Evolutionary conservation across 2,797 vertebrate species (phyloP).

Genomic region (Gadopsis marmoratus): DNA sequence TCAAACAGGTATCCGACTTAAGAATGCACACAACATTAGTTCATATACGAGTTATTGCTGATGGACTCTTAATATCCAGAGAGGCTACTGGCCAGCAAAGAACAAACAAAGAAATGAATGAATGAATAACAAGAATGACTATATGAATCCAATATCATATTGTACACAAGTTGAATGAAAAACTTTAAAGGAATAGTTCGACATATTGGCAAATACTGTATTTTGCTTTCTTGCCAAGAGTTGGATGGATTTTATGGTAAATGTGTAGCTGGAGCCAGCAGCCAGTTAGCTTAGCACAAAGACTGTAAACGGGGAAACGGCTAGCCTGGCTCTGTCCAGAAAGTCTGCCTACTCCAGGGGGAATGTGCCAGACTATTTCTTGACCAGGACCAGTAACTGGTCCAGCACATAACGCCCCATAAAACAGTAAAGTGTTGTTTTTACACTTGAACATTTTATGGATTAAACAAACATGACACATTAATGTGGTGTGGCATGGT

Average conservation of each 20-base stretch:
- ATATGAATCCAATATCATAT: background rate
- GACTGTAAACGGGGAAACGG: background rate
- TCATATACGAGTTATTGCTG: background rate
- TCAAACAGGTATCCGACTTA: conserved; percentile 91
- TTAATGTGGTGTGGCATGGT: too few relatives aligned
- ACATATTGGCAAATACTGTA: background rate
- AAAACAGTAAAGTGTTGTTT: background rate
- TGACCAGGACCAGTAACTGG: background rate
- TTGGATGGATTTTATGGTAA: background rate
- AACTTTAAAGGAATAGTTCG: background rate
- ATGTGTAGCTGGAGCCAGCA: background rate
- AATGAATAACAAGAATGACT: background rate
- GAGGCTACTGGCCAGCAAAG: background rate
- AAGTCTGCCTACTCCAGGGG: too few relatives aligned
- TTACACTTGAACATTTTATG: background rate
- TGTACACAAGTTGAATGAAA: conserved; percentile 1
- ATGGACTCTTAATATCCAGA: background rate
- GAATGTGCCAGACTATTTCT: too few relatives aligned
- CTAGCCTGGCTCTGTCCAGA: background rate
- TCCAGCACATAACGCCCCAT: background rate
- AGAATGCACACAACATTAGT: background rate
- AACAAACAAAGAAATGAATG: background rate
- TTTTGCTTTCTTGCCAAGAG: background rate
- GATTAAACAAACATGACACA: too few relatives aligned
- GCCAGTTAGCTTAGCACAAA: conserved; percentile 6